Conservation (phyloP, 2,888 invertebrate genomes). For the Hydriomena furcata region DNA sequence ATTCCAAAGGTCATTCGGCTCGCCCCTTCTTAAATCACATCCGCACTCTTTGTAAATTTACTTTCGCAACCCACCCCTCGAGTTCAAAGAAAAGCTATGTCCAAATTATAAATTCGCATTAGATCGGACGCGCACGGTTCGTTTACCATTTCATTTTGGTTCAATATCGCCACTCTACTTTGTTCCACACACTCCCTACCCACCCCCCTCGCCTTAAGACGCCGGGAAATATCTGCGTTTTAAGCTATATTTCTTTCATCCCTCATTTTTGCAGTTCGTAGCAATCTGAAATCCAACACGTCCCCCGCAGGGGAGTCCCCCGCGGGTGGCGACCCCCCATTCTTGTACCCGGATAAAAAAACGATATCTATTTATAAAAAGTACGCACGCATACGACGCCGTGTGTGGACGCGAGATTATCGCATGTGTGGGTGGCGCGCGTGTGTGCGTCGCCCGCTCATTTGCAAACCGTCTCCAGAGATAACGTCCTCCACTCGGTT, state of each 20-base stretch:
- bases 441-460: conserved; percentile 75
- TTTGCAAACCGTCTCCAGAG: conserved; percentile 83
- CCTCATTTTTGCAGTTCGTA: conserved; percentile 85
- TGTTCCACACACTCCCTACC: conserved; percentile 81
- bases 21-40: conserved; percentile 76
- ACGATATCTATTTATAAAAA: conserved; percentile 84
- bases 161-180: conserved; percentile 83
- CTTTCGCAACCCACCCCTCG: conserved; percentile 64
- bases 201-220: conserved; percentile 76
- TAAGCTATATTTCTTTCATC: conserved; percentile 85
- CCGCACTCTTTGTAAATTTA: conserved; percentile 76
- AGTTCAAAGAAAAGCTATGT: conserved; percentile 83
- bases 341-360: conserved; percentile 83
- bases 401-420: conserved; percentile 73
- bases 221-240: conserved; percentile 84
- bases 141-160: conserved; percentile 84
- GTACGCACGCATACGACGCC: conserved; percentile 70
- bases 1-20: conserved; percentile 58
- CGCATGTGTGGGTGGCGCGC: conserved; percentile 56
- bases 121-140: conserved; percentile 84
- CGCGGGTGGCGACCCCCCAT: conserved; percentile 76
- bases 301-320: conserved; percentile 77
- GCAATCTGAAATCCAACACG: conserved; percentile 85
- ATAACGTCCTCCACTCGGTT: conserved; percentile 81
- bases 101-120: conserved; percentile 84